Evolutionary conservation across 2,797 vertebrate genomes (phyloP).

Genomic region (Coregonus suidteri): DNA sequence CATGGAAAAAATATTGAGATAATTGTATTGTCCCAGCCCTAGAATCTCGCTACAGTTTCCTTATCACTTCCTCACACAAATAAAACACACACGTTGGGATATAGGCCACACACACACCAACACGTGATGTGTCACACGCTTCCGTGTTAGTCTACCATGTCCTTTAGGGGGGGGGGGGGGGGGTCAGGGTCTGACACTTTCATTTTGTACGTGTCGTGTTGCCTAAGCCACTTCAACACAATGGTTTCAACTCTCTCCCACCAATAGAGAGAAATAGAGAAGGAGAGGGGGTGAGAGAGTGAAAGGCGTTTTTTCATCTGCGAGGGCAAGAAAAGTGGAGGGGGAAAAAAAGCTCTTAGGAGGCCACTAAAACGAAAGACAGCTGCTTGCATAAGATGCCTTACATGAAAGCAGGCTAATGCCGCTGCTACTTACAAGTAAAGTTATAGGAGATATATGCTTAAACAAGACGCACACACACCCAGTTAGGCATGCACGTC

Average conservation of each 20-base stretch:
- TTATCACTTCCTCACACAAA: too few relatives aligned
- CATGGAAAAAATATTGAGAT: too few relatives aligned
- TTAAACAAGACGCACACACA: slow-evolving; percentile 9
- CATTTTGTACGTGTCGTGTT: not conserved
- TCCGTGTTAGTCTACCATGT: slow-evolving; percentile 1
- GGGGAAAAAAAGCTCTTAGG: slow-evolving; percentile 37
- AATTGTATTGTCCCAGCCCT: too few relatives aligned
- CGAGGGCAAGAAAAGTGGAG: slow-evolving; percentile 17
- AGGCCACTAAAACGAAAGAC: slow-evolving; percentile 45
- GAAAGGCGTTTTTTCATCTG: slow-evolving; percentile 2
- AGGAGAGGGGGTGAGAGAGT: not conserved
- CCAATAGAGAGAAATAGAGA: not conserved
- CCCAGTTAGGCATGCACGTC: slow-evolving; percentile 1
- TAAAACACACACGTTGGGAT: not conserved
- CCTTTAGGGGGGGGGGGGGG: not conserved
- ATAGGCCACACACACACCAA: not conserved
- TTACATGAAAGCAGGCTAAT: slow-evolving; percentile 69
- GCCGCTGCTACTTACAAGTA: slow-evolving; percentile 50
- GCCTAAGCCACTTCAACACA: not conserved
- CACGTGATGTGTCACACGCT: not conserved
- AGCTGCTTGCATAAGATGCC: slow-evolving; percentile 57
- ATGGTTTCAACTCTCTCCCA: not conserved
- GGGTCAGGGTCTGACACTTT: not conserved
- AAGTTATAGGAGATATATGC: slow-evolving; percentile 48
- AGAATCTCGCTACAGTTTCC: too few relatives aligned